Conservation (phyloP, 2,888 invertebrate genomes). For the Tetragonisca angustula region DNA sequence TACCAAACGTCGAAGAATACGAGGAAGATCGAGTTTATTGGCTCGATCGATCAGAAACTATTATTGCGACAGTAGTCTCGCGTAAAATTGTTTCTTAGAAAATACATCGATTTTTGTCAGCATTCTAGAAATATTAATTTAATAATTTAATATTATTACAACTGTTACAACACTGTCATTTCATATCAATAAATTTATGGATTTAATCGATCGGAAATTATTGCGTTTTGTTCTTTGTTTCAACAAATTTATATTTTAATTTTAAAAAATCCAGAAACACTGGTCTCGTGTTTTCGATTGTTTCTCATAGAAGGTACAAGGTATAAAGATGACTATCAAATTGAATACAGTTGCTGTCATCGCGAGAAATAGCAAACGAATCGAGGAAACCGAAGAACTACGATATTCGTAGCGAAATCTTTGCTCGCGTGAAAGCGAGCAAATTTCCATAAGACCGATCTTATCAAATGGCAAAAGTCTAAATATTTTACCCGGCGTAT, state of each 20-base stretch:
- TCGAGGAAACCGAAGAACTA: background rate
- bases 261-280: background rate
- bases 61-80: background rate
- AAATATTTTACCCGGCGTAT: background rate
- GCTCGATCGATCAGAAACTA: background rate
- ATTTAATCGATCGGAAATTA: background rate
- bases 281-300: background rate
- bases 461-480: conserved; percentile 4
- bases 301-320: background rate
- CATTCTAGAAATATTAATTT: too few relatives aligned
- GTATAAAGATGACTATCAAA: conserved; percentile 5
- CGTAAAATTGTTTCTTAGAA: background rate
- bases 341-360: background rate
- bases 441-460: conserved; percentile 20
- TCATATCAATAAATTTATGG: background rate
- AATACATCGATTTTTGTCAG: too few relatives aligned
- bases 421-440: conserved; percentile 10
- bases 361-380: background rate
- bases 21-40: background rate
- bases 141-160: too few relatives aligned
- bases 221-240: background rate
- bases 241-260: background rate
- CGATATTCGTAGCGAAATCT: conserved; percentile 5
- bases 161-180: too few relatives aligned
- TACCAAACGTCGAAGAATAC: background rate